Base-by-base conservation (phyloP, 2,113 vertebrate genomes). In the Empidonax alnorum region DNA sequence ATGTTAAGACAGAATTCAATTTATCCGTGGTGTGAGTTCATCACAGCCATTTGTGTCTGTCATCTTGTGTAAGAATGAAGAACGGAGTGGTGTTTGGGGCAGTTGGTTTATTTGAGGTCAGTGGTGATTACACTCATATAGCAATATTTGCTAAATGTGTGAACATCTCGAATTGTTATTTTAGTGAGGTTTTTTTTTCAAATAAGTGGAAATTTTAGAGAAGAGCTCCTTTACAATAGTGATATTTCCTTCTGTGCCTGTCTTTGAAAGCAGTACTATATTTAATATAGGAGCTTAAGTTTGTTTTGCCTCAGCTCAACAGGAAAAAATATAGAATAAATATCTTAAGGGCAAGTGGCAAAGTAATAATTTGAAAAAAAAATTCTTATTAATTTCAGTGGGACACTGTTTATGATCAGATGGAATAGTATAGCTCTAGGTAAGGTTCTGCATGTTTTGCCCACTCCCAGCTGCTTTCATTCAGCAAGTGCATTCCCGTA, bases 391-490 rank as follows among this genome's bases (percentile, higher is more conserved):
- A 3, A 47, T 59, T 79, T 75, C 30, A 18, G 10, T 72, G 23
- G 27, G 33, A 7, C 4, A 4, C 6, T 58, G 6, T 39, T 77
- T 65, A 28, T 52, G 15, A 33, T 72, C 35, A 61, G 27, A 24
- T 20, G 10, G n/a, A 25, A 49, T 20, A 15, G 13, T 39, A 41
- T 2, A 92, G n/a, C 25, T 53, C 17, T 49, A n/a, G 41, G 15
- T 25, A 30, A 80, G 25, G 21, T 52, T 86, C 80, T 73, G n/a
- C 12, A 8, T 23, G 10, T 35, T 82, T 80, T 87, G 9, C 12
- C 13, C 2, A 1, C 31, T 83, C 16, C 13, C n/a, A 74, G 11
- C 22, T 75, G 35, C 20, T 62, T 65, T 1, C 0, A 4, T 44
- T 35, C n/a, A 67, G 24, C 53, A 73, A 52, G 23, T 14, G 9